Conservation (phyloP, 2,113 vertebrate genomes). For the Neodon shergylaensis region DNA sequence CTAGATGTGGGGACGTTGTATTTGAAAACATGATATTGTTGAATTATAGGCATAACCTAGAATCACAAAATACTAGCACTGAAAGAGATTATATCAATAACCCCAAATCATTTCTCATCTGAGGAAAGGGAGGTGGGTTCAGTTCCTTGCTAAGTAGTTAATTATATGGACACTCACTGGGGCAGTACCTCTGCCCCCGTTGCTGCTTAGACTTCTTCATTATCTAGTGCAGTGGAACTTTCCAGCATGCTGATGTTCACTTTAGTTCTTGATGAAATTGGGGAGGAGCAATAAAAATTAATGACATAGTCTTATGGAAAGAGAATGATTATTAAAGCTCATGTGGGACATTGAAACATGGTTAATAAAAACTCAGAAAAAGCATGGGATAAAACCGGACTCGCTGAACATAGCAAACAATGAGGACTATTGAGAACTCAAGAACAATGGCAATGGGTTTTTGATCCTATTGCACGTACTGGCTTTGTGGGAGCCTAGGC, state of each 20-base stretch:
- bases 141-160: not conserved
- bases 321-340: not conserved
- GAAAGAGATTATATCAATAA: not conserved
- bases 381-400: no score
- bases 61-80: not conserved
- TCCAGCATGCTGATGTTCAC: not conserved
- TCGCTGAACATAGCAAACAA: no score
- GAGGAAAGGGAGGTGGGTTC: not conserved
- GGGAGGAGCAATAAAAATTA: not conserved
- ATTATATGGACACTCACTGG: not conserved
- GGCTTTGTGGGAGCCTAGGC: no score
- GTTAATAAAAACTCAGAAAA: no score
- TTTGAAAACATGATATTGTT: not conserved
- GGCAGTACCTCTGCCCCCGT: no score
- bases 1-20: not conserved
- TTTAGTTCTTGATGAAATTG: not conserved
- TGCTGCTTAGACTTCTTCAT: not conserved
- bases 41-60: not conserved
- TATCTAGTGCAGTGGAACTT: not conserved
- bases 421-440: no score
- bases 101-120: not conserved
- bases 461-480: no score
- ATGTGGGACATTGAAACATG: not conserved
- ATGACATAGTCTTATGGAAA: not conserved
- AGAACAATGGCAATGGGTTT: no score